phyloP scores from a whole-genome alignment of 2,888 invertebrate species.

The Dioctria linearis region DNA sequence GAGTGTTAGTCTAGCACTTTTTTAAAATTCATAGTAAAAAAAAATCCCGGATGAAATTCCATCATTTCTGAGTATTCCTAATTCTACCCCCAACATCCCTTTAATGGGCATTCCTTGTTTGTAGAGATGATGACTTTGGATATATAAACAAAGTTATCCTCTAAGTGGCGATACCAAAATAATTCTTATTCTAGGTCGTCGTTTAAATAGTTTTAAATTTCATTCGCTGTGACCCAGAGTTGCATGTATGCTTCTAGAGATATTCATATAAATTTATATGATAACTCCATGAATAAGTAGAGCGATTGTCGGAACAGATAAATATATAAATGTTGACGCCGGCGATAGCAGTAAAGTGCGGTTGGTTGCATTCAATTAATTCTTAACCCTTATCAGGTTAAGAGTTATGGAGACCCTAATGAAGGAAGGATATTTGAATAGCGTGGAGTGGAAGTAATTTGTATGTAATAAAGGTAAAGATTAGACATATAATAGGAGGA shows the following conservation, averaged over 20 bases:
- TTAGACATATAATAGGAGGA: background rate
- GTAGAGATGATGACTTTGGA: background rate
- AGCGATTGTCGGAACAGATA: too few species aligned
- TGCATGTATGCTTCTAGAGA: too few species aligned
- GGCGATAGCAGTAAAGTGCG: background rate
- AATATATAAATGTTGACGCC: background rate
- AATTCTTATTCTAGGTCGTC: background rate
- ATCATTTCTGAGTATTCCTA: background rate
- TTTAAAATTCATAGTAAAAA: background rate
- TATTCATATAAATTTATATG: too few species aligned
- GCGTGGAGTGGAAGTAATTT: background rate
- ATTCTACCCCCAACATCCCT: background rate
- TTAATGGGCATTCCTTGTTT: slow-evolving; percentile 31
- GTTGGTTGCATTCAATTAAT: slow-evolving; percentile 20
- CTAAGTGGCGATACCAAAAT: background rate
- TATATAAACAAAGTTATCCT: background rate
- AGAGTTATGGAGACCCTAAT: slow-evolving; percentile 18
- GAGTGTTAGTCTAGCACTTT: slow-evolving; percentile 13
- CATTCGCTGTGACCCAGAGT: background rate
- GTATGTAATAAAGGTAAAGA: background rate
- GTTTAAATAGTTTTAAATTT: background rate
- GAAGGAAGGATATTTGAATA: background rate
- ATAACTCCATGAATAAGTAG: too few species aligned
- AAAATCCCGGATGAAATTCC: slow-evolving; percentile 6
- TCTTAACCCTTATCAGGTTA: slow-evolving; percentile 5